Conservation (phyloP, 1,140 invertebrate genomes). For the Drosophila equinoxialis region DNA sequence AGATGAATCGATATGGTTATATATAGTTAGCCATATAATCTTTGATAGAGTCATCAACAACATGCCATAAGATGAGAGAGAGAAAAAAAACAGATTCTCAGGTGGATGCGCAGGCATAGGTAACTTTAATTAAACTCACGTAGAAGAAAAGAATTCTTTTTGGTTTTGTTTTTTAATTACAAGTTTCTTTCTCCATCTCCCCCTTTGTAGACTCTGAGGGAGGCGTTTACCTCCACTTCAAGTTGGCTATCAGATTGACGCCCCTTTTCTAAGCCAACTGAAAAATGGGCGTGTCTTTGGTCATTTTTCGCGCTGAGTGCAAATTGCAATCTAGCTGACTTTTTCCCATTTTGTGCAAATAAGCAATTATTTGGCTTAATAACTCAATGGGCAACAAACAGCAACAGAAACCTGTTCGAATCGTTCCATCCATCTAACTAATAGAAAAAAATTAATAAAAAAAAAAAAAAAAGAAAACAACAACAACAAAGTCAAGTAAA, state of each 20-base stretch:
- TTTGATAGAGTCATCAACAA: conserved; percentile 53
- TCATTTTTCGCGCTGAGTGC: conserved; percentile 74
- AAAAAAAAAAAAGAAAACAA: too few relatives aligned
- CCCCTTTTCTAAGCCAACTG: conserved; percentile 36
- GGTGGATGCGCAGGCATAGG: conserved; percentile 31
- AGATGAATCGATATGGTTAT: conserved; percentile 32
- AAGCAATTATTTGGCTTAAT: conserved; percentile 80
- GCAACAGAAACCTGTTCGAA: conserved; percentile 55
- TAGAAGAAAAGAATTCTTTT: conserved; percentile 29
- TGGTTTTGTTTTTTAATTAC: conserved; percentile 44
- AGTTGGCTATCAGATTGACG: conserved; percentile 53
- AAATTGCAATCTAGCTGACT: conserved; percentile 55
- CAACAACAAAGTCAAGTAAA: not conserved
- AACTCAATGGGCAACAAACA: conserved; percentile 62
- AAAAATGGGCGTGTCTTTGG: conserved; percentile 61
- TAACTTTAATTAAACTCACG: conserved; percentile 71
- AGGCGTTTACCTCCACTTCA: conserved; percentile 45
- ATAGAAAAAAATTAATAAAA: not conserved
- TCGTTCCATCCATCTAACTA: conserved; percentile 13
- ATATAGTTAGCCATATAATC: not conserved
- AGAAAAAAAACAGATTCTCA: conserved; percentile 1
- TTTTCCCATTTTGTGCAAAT: conserved; percentile 59
- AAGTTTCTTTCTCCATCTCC: not conserved
- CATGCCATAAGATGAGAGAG: conserved; percentile 25
- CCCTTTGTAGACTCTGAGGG: not conserved